Evolutionary conservation across 2,888 invertebrate genomes (phyloP), one percentile per base, ranked within the genome.

Genomic region (Cheilosia impressa): DNA sequence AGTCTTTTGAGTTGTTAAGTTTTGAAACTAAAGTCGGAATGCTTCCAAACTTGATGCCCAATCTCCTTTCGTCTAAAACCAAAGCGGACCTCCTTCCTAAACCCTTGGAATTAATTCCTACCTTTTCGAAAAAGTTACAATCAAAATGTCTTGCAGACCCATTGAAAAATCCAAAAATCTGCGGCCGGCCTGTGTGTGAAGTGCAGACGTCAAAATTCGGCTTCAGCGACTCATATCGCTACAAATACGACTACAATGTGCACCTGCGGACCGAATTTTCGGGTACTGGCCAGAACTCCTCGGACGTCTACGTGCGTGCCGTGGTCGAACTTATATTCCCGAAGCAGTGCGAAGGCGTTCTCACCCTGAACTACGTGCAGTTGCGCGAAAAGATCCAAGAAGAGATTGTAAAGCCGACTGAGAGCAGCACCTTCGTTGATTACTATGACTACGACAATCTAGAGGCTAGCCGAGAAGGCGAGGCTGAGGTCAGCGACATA

Each of bases 231-330:
- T 87, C 88, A 34, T 71, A 82, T 13, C 79, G 90, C 6, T 96
- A 96, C 90, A 93, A 94, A 89, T 97, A 97, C 92, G 94, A 94
- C 60, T 97, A 97, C 90, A 94, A 94, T 88, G 94, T 96, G 9
- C 94, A 95, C 88, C 93, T 96, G n/a, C 94, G 94, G 80, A 95
- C 96, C 0, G 94, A 95, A 89, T 96, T 96, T 88, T 93, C 93
- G 76, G 95, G 95, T 0, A 95, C 95, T 2, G 96, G 95, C 88
- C 94, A 94, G 88, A 96, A 96, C 88, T 94, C 95, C 55, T 96
- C 96, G 0, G 95, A 94, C 22, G 91, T 97, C 45, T 93, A 94
- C 89, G 91, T 96, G 15, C 94, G 93, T 87, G 94, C 95, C 55
- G 91, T 93, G 76, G 89, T 93, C 6, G 93, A 93, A 57, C 89